A percentile compares a stretch with the other conserved stretches of the same genome.
These are phyloP conservation scores for Mesembrinibis cayennensis DNA, from an alignment of 2,113 vertebrate species.

Conservation along the genomic window DNA sequence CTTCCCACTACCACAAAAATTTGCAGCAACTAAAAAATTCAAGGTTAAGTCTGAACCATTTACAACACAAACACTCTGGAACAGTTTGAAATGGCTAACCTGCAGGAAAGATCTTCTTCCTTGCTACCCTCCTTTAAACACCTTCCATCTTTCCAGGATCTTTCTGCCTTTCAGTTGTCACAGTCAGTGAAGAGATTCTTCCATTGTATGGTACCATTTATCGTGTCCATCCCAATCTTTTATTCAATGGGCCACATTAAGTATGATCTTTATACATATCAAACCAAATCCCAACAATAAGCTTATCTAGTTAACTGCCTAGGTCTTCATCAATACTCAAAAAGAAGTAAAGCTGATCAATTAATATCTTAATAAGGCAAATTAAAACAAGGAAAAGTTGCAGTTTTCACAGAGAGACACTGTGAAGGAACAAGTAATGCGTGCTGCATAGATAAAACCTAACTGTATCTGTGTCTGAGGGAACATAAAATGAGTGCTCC, in stretches of 20 bases:
- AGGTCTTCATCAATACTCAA: background rate
- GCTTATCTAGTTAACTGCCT: background rate
- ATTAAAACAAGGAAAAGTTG: background rate
- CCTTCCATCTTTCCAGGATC: background rate
- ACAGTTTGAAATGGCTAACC: background rate
- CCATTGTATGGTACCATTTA: background rate
- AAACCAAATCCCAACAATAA: background rate
- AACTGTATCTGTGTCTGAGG: background rate
- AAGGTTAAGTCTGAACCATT: background rate
- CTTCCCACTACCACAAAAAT: background rate
- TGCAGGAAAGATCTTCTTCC: background rate
- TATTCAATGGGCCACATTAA: background rate
- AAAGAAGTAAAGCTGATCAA: background rate
- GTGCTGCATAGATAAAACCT: background rate
- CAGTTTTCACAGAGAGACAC: background rate
- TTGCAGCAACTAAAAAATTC: background rate
- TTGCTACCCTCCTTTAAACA: background rate
- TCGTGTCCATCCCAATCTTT: background rate
- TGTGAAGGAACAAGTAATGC: background rate
- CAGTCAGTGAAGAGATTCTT: background rate
- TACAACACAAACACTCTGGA: background rate
- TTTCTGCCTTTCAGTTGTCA: background rate
- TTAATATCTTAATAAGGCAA: background rate
- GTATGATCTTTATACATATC: background rate
- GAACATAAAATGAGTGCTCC: background rate